phyloP scores from a whole-genome alignment of 92 coral and sea anemone species.

The Parazoanthus atlanticus region DNA sequence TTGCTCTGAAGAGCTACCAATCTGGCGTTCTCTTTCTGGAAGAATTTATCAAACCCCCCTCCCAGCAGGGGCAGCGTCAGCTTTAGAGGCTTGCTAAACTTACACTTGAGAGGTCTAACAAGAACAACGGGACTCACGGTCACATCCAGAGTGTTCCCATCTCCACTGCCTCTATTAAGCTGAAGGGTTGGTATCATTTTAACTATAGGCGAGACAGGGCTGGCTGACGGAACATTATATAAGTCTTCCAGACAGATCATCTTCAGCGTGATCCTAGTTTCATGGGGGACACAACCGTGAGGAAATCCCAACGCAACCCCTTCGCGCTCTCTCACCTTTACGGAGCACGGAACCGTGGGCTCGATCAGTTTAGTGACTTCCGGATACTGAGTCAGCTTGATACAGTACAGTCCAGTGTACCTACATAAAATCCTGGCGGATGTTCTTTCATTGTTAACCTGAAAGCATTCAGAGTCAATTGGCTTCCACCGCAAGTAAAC shows the following conservation, averaged over 20 bases:
- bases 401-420: constrained; percentile 71
- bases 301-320: constrained; percentile 62
- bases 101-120: constrained; percentile 64
- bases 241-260: constrained; percentile 70
- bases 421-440: constrained; percentile 69
- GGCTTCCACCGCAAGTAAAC: constrained; percentile 70
- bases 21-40: constrained; percentile 65
- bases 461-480: constrained; percentile 69
- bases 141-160: constrained; percentile 61
- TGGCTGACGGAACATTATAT: constrained; percentile 66
- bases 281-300: constrained; percentile 53
- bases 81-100: constrained; percentile 70
- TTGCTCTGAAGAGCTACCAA: constrained; percentile 68
- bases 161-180: constrained; percentile 33
- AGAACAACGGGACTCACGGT: constrained; percentile 87
- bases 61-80: constrained; percentile 82
- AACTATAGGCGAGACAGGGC: constrained; percentile 58
- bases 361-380: constrained; percentile 64
- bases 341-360: constrained; percentile 46
- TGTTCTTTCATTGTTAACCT: constrained; percentile 64
- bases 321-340: constrained; percentile 48
- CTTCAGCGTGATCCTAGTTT: constrained; percentile 68
- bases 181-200: constrained; percentile 54
- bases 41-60: constrained; percentile 64
- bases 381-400: constrained; percentile 75